Conservation (phyloP, 2,888 invertebrate genomes). For the Capitulum mitella region DNA sequence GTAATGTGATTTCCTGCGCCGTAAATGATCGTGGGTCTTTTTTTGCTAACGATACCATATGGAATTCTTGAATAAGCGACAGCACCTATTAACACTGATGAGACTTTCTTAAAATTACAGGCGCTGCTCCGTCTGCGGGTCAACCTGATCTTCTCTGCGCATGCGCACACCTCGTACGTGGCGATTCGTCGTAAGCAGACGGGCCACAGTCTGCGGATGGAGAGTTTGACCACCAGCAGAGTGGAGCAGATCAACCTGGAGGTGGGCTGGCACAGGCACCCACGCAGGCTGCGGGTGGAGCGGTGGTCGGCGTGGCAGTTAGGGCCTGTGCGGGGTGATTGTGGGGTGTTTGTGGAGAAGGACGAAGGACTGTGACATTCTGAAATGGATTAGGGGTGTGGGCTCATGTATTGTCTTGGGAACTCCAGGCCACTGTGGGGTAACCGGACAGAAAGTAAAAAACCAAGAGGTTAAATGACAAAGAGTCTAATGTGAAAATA, state of each 20-base stretch:
- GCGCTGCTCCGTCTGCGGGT: background rate
- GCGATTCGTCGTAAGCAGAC: conserved; percentile 31
- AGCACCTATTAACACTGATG: too few species aligned
- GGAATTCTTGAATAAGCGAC: too few species aligned
- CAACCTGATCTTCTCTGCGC: conserved; percentile 45
- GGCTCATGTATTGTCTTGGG: background rate
- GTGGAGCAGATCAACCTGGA: conserved; percentile 1
- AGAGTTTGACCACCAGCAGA: background rate
- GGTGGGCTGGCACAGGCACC: too few species aligned
- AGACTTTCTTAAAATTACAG: too few species aligned
- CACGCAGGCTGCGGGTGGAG: background rate
- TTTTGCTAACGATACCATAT: too few species aligned
- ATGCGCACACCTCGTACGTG: conserved; percentile 44
- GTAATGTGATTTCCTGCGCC: too few species aligned
- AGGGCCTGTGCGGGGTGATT: background rate
- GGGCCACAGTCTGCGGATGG: conserved; percentile 10
- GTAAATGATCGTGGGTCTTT: too few species aligned
- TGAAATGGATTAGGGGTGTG: background rate
- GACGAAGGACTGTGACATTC: too few species aligned
- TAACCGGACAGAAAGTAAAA: too few species aligned
- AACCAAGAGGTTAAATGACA: too few species aligned
- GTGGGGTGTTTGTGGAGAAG: too few species aligned
- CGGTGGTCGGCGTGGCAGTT: background rate
- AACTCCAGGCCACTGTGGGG: background rate
- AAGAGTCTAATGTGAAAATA: too few species aligned